Percentiles rank a stretch among this genome's conserved stretches.
Evolutionary conservation across 2,888 invertebrate species (phyloP).

Genomic region (Patella depressa): DNA sequence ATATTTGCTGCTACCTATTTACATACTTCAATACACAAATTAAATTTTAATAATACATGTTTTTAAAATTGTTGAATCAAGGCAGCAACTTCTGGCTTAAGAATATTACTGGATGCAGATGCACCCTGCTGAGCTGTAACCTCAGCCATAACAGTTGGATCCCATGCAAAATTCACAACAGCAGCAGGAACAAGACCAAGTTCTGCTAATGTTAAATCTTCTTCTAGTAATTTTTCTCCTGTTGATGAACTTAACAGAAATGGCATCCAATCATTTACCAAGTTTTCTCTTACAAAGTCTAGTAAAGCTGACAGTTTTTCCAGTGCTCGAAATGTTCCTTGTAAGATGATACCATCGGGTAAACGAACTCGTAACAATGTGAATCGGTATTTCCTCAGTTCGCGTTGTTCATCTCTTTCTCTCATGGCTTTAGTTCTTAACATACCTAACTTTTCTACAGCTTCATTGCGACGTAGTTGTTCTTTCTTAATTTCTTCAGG

Average conservation of each 20-base stretch:
- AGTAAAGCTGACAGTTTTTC: conserved; percentile 83
- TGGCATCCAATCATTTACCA: conserved; percentile 78
- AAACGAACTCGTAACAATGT: conserved; percentile 88
- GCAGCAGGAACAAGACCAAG: conserved; percentile 86
- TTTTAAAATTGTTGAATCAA: conserved; percentile 33
- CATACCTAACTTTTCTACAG: conserved; percentile 85
- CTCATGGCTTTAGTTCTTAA: conserved; percentile 95
- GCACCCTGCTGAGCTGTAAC: conserved; percentile 58
- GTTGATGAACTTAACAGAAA: conserved; percentile 81
- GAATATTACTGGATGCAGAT: conserved; percentile 70
- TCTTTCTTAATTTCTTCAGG: conserved; percentile 89
- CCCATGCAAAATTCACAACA: conserved; percentile 83
- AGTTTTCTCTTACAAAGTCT: conserved; percentile 84
- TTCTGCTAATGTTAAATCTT: conserved; percentile 79
- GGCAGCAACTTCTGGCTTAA: conserved; percentile 86
- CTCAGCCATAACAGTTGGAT: conserved; percentile 67
- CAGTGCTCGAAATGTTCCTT: conserved; percentile 91
- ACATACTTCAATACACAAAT: no score
- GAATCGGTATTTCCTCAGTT: conserved; percentile 80
- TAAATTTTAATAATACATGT: no score
- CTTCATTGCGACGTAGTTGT: conserved; percentile 75
- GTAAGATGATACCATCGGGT: conserved; percentile 76
- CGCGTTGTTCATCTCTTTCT: conserved; percentile 87
- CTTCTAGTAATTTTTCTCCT: conserved; percentile 80
- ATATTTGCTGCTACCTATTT: no score